A percentile compares a stretch with the other conserved stretches of the same genome.
These are phyloP conservation scores for Campoplex capitator DNA, from an alignment of 2,888 invertebrate genomes.

Conservation along the genomic window DNA sequence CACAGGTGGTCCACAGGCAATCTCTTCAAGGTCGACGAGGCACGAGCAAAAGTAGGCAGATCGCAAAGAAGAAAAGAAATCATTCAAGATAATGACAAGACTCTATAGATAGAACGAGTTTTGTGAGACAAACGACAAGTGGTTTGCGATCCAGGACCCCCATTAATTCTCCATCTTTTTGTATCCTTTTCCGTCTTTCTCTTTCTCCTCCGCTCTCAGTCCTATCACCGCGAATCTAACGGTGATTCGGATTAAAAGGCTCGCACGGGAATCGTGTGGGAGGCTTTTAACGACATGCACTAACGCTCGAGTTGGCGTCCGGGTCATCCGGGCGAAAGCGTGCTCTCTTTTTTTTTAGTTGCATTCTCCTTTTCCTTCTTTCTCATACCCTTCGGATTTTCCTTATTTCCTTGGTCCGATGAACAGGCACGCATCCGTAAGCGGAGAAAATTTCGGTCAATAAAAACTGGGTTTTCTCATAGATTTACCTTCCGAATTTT, in stretches of 20 bases:
- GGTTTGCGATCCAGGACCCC: neutral
- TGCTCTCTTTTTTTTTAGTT: constrained; percentile 2
- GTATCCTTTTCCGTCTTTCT: constrained; percentile 10
- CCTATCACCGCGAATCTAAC: constrained; percentile 43
- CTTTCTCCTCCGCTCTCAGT: constrained; percentile 38
- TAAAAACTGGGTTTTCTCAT: neutral
- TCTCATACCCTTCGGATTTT: neutral
- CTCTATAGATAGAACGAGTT: neutral
- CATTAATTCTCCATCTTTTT: neutral
- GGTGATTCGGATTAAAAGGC: constrained; percentile 42
- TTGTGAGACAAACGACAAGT: neutral
- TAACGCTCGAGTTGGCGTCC: constrained; percentile 49
- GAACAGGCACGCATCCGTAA: constrained; percentile 15
- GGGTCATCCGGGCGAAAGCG: constrained; percentile 51
- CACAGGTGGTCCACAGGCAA: constrained; percentile 2
- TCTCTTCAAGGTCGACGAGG: constrained; percentile 8
- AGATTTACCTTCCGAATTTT: neutral
- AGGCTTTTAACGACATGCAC: constrained; percentile 12
- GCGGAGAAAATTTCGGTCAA: constrained; percentile 59
- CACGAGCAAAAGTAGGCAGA: neutral
- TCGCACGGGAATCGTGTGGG: constrained; percentile 37
- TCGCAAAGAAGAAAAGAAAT: constrained; percentile 2
- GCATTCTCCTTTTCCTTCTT: constrained; percentile 1
- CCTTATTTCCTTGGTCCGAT: constrained; percentile 4
- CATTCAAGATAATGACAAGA: constrained; percentile 1